A percentile compares a stretch with the other conserved stretches of the same genome.
Conservation (phyloP, 2,888 invertebrate genomes). For the Cephus pulcher region DNA sequence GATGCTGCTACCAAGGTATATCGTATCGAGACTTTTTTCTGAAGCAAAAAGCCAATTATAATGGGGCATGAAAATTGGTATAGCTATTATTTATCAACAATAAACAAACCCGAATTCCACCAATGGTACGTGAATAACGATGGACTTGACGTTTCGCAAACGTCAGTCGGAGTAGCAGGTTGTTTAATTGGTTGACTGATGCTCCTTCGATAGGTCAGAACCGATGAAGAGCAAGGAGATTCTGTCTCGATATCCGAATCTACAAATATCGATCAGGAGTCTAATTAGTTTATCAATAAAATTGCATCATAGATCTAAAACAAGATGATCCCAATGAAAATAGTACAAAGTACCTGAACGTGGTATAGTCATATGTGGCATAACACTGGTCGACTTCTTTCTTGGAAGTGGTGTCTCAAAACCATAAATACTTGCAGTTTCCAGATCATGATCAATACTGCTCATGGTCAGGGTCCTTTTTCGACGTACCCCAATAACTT, state of each 20-base stretch:
- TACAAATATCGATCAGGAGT: not conserved
- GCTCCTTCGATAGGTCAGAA: not conserved
- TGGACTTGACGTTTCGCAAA: not conserved
- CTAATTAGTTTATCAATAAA: not conserved
- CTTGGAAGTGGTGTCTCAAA: slow-evolving; percentile 63
- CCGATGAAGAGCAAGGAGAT: not conserved
- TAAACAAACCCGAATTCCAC: not conserved
- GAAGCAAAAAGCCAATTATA: not conserved
- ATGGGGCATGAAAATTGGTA: not conserved
- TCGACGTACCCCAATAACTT: slow-evolving; percentile 27
- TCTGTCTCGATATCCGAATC: not conserved
- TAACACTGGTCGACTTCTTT: slow-evolving; percentile 39
- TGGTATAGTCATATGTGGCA: not conserved
- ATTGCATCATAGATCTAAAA: not conserved
- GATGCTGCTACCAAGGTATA: slow-evolving; percentile 73
- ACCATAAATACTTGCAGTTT: slow-evolving; percentile 65
- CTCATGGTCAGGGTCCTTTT: slow-evolving; percentile 41
- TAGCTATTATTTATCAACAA: not conserved
- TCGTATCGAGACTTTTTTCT: slow-evolving; percentile 64
- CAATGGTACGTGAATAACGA: not conserved
- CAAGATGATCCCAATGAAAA: not conserved
- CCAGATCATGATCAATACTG: slow-evolving; percentile 59
- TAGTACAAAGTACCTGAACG: not conserved
- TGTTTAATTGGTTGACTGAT: not conserved
- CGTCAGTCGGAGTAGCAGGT: not conserved